Evolutionary conservation across 2,797 vertebrate species (phyloP).

Genomic region (Scleropages formosus): DNA sequence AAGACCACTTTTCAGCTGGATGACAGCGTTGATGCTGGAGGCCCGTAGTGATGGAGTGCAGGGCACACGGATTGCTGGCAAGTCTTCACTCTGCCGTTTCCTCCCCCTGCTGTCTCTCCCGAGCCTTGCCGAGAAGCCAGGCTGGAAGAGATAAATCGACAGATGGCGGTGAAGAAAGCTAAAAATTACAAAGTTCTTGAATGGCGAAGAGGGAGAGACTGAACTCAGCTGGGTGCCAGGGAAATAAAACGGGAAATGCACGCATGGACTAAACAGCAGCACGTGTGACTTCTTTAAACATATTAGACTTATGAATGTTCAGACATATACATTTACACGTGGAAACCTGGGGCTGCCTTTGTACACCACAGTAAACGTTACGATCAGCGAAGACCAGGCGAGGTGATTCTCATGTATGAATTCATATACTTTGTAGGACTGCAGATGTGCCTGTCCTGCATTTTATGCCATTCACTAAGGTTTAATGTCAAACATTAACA

Average conservation of each 20-base stretch:
- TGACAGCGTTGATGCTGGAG: constrained; percentile 47
- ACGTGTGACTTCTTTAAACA: constrained; percentile 1
- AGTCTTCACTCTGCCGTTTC: constrained; percentile 47
- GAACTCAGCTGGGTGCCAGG: constrained; percentile 28
- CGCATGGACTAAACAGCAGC: constrained; percentile 17
- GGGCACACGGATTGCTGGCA: constrained; percentile 65
- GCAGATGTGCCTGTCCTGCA: neutral
- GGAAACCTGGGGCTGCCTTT: too few species aligned
- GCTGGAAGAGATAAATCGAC: constrained; percentile 41
- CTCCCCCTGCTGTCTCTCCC: constrained; percentile 35
- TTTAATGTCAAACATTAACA: neutral
- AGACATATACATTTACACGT: neutral
- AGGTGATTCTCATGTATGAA: neutral
- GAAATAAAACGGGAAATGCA: constrained; percentile 27
- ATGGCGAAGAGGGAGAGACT: constrained; percentile 20
- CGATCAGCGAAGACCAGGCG: too few species aligned
- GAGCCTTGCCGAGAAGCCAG: constrained; percentile 40
- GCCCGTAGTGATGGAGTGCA: constrained; percentile 42
- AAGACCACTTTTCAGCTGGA: constrained; percentile 49
- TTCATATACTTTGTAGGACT: neutral
- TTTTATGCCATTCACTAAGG: neutral
- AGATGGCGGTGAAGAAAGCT: constrained; percentile 51
- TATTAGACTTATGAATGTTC: neutral
- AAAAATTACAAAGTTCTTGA: constrained; percentile 46
- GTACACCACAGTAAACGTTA: neutral